Conservation (phyloP, 1,140 invertebrate genomes). For the Neodiprion virginianus region DNA sequence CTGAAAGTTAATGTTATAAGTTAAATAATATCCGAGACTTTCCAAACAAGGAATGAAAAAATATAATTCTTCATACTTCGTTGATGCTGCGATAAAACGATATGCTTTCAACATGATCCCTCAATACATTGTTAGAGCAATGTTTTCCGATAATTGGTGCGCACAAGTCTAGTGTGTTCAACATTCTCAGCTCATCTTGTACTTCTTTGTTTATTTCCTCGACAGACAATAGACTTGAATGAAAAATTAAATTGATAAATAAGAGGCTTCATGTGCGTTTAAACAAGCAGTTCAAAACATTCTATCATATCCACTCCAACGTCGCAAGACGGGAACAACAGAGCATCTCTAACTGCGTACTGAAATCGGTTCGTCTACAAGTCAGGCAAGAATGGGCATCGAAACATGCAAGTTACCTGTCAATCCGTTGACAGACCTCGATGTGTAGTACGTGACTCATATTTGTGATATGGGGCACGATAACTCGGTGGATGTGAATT, state of each 20-base stretch:
- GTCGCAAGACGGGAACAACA: too few species aligned
- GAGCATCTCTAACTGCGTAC: too few species aligned
- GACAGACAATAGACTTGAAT: constrained; percentile 36
- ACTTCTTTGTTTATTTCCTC: constrained; percentile 35
- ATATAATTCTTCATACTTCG: constrained; percentile 34
- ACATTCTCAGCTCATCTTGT: constrained; percentile 33
- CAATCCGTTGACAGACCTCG: constrained; percentile 49
- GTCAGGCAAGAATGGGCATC: background rate
- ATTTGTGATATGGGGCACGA: background rate
- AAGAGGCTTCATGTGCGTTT: background rate
- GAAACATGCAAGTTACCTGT: constrained; percentile 38
- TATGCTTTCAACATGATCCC: constrained; percentile 45
- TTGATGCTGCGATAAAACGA: constrained; percentile 38
- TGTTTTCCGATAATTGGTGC: constrained; percentile 30
- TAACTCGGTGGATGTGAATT: too few species aligned
- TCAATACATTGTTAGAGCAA: constrained; percentile 32
- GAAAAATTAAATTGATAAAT: constrained; percentile 16
- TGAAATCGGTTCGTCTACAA: background rate
- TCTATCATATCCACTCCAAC: too few species aligned
- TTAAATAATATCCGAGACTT: constrained; percentile 15
- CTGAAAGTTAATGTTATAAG: constrained; percentile 30
- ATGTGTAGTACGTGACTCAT: constrained; percentile 43
- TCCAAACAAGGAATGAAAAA: constrained; percentile 5
- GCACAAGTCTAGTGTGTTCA: constrained; percentile 34
- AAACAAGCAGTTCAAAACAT: background rate